phyloP scores from a whole-genome alignment of 2,113 vertebrate genomes.

The Neolamprologus sp. region DNA sequence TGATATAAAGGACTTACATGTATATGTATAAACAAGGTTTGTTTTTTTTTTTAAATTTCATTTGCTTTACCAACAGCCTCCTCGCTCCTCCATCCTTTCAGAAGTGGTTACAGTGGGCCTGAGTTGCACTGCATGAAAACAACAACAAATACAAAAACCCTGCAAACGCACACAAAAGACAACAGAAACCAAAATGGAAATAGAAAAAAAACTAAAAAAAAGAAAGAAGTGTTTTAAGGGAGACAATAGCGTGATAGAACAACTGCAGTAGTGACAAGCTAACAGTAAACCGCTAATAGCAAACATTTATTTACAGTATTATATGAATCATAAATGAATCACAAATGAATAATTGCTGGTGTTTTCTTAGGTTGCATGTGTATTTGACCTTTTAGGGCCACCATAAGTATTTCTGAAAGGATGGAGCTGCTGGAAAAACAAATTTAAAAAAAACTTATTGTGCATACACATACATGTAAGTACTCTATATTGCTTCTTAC shows the following conservation, averaged over 20 bases:
- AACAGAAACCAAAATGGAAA: background rate
- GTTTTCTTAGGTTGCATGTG: background rate
- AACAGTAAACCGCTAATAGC: background rate
- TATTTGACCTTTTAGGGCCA: background rate
- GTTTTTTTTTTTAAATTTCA: accelerated
- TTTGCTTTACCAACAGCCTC: background rate
- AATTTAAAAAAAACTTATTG: accelerated
- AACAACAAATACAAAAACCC: background rate
- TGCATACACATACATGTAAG: background rate
- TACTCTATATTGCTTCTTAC: background rate
- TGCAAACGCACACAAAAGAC: background rate
- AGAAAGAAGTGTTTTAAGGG: background rate
- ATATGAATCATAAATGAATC: background rate
- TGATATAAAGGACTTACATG: background rate
- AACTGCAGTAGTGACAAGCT: background rate
- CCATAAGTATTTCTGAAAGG: background rate
- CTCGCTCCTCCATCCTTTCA: background rate
- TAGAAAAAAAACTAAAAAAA: background rate
- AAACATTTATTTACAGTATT: background rate
- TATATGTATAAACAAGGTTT: background rate
- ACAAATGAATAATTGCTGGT: background rate
- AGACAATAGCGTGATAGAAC: background rate
- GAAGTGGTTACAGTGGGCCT: background rate
- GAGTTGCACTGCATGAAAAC: background rate
- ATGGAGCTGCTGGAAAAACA: background rate